A percentile compares a stretch with the other conserved stretches of the same genome.
Evolutionary conservation across 2,797 vertebrate genomes (phyloP).

Genomic region (Neoniphon sammara): DNA sequence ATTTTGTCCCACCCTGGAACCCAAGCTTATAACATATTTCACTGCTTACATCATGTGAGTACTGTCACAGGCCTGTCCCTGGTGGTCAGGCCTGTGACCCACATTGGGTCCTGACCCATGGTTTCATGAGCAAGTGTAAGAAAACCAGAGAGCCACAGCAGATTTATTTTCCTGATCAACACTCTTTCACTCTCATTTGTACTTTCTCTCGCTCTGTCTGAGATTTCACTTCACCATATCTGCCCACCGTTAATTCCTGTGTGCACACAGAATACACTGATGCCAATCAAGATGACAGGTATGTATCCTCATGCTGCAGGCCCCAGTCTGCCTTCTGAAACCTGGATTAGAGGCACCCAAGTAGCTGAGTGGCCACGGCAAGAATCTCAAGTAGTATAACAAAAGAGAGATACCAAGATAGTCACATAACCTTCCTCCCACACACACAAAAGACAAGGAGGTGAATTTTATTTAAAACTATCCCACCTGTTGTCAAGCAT

Average conservation of each 20-base stretch:
- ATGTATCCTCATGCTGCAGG: not conserved
- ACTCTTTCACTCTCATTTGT: slow-evolving; percentile 4
- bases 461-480: slow-evolving; percentile 2
- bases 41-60: not conserved
- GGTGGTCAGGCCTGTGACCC: slow-evolving; percentile 4
- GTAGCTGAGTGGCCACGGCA: not conserved
- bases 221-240: not conserved
- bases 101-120: slow-evolving; percentile 6
- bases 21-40: slow-evolving; percentile 11
- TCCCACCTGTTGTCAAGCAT: not conserved
- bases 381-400: slow-evolving; percentile 8
- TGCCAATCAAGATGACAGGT: not conserved
- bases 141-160: slow-evolving; percentile 1
- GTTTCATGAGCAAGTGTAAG: slow-evolving; percentile 13
- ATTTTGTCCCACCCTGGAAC: slow-evolving; percentile 5
- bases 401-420: not conserved
- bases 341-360: not conserved
- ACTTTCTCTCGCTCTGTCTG: not conserved
- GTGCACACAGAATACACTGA: not conserved
- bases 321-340: not conserved
- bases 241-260: slow-evolving; percentile 3
- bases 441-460: not conserved
- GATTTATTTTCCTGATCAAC: slow-evolving; percentile 11
- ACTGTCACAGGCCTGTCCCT: not conserved
- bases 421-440: slow-evolving; percentile 8